Evolutionary conservation across 2,888 invertebrate species (phyloP).

Genomic region (Leucophenga montana): DNA sequence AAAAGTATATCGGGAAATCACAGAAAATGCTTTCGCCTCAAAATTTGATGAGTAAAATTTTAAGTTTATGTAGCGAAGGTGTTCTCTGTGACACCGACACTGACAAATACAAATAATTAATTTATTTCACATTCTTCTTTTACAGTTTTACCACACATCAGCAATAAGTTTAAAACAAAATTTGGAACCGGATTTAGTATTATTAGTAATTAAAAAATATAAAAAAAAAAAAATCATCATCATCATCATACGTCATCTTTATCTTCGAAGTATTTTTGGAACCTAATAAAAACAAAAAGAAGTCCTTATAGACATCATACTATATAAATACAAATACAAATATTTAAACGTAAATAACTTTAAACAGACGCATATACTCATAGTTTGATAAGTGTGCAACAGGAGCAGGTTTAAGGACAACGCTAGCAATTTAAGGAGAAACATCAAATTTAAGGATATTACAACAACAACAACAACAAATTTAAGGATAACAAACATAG

Average conservation of each 20-base stretch:
- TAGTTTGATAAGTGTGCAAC: conserved; percentile 57
- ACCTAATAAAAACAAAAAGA: conserved; percentile 16
- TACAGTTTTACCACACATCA: background rate
- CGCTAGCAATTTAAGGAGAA: conserved; percentile 51
- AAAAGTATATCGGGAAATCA: background rate
- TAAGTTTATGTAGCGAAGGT: no score
- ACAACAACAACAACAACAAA: conserved; percentile 31
- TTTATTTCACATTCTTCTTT: background rate
- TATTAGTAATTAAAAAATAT: conserved; percentile 42
- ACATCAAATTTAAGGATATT: conserved; percentile 47
- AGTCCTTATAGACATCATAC: conserved; percentile 3
- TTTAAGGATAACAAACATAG: conserved; percentile 31
- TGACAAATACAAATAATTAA: background rate
- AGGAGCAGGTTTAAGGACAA: conserved; percentile 65
- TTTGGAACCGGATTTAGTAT: conserved; percentile 46
- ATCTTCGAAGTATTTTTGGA: conserved; percentile 6
- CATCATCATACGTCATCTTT: background rate
- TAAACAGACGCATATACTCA: conserved; percentile 29
- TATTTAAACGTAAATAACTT: background rate
- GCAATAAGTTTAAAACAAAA: conserved; percentile 1
- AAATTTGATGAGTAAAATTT: no score
- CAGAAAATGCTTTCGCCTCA: no score
- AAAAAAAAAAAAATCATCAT: conserved; percentile 7
- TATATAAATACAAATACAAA: background rate
- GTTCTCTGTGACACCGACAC: no score